A percentile compares a stretch with the other conserved stretches of the same genome.
Evolutionary conservation across 2,113 vertebrate species (phyloP).

Genomic region (Otus sunia): DNA sequence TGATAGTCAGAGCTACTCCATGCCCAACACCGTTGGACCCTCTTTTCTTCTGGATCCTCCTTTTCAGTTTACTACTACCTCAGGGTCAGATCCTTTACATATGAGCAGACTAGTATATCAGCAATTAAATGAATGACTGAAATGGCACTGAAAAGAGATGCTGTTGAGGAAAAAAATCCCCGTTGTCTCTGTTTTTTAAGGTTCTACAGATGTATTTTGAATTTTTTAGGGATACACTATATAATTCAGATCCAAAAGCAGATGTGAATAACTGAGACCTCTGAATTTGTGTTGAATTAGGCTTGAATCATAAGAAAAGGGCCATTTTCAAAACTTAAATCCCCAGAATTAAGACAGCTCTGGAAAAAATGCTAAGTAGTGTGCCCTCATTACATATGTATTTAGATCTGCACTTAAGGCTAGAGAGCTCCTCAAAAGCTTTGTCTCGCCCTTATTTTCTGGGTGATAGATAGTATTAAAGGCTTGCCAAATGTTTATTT

Average conservation of each 20-base stretch:
- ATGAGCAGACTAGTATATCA: not conserved
- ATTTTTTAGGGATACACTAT: not conserved
- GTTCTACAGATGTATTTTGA: not conserved
- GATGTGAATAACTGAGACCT: not conserved
- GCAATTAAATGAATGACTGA: not conserved
- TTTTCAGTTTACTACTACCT: not conserved
- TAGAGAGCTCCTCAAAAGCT: not conserved
- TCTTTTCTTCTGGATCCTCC: not conserved
- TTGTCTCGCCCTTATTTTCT: not conserved
- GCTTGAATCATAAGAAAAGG: not conserved
- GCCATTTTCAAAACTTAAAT: not conserved
- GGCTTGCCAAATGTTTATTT: not conserved
- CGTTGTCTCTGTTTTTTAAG: not conserved
- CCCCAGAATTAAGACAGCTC: not conserved
- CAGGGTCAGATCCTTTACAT: not conserved
- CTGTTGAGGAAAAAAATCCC: not conserved
- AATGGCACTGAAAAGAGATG: not conserved
- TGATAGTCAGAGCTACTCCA: not conserved
- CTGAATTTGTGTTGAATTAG: not conserved
- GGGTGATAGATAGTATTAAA: not conserved
- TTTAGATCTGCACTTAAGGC: not conserved
- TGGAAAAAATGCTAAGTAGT: not conserved
- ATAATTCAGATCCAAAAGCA: not conserved
- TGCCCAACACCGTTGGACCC: fast-evolving
- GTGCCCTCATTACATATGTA: not conserved